Base-by-base conservation (phyloP, 2,888 invertebrate species). In the Thereva nobilitata region DNA sequence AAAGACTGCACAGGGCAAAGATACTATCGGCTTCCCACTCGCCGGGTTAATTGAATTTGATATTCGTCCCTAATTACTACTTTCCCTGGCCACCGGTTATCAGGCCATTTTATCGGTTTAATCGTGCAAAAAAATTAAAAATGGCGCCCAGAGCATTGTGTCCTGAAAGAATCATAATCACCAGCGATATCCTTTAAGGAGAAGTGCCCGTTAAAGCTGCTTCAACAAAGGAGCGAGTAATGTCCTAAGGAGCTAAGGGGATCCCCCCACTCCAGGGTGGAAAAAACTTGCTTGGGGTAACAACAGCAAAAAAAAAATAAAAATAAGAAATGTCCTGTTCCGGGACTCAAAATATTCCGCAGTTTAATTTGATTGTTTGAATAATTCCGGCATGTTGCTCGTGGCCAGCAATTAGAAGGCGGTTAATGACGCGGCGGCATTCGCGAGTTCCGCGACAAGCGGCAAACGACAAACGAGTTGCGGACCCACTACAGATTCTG, bases 311-410 rank as follows among this genome's bases (percentile, higher is more conserved):
- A 34, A 34, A 35, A 23, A 52, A 23, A 23, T 41, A 47, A 9
- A 42, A 56, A 35, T 9, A 50, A 56, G 57, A 57, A 57, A 52
- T 66, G 50, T 57, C 66, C 49, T 56, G 57, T 57, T 44, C 50
- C 52, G 10, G 10, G 49, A 47, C 23, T 23, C 23, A 56, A 66
- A 66, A 56, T 57, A 49, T 50, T 23, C 41, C 50, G 49, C 66
- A 57, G 57, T 66, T 66, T 66, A 57, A 66, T 66, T 66, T 66
- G 66, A 66, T 66, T 66, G 66, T 66, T 66, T 57, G 66, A 57
- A 40, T 50, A 57, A 66, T 56, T 57, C 66, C 52, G 50, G 56
- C 41, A 56, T 66, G 57, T 66, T 56, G 66, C 57, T 66, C 38
- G 41, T 50, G 57, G 52, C 57, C 50, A 37, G 44, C 57, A 66